These are phyloP conservation scores for Choristoneura fumiferana DNA, from an alignment of 1,140 invertebrate species.

Conservation along the genomic window DNA sequence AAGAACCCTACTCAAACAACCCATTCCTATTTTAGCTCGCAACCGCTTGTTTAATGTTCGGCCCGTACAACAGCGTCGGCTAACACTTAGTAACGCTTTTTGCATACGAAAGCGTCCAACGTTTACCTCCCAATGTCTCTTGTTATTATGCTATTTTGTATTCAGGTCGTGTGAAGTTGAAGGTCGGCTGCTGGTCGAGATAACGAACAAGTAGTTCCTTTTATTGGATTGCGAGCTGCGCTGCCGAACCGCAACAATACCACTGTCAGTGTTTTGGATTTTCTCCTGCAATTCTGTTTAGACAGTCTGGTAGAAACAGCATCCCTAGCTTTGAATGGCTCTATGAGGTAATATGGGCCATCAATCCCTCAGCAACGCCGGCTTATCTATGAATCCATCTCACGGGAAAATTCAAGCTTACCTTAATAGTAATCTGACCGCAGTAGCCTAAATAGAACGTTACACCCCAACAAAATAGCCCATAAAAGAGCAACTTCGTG, in stretches of 20 bases:
- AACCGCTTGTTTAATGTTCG: conserved; percentile 75
- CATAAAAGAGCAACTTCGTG: conserved; percentile 49
- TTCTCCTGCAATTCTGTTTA: conserved; percentile 5
- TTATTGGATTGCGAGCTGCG: conserved; percentile 27
- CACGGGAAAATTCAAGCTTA: conserved; percentile 15
- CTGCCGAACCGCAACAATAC: conserved; percentile 10
- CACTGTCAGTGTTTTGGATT: conserved; percentile 13
- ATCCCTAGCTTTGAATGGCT: conserved; percentile 24
- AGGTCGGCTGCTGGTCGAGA: conserved; percentile 64
- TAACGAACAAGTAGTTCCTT: conserved; percentile 55
- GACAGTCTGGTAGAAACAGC: conserved; percentile 25
- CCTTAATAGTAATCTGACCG: conserved; percentile 29
- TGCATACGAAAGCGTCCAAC: conserved; percentile 72
- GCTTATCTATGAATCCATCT: conserved; percentile 26
- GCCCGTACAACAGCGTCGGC: conserved; percentile 72
- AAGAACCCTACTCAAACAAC: conserved; percentile 76
- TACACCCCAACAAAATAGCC: conserved; percentile 36
- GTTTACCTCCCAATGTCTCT: conserved; percentile 61
- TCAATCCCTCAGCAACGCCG: conserved; percentile 24
- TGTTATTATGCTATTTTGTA: conserved; percentile 68
- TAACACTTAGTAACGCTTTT: conserved; percentile 74
- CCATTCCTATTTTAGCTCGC: conserved; percentile 74
- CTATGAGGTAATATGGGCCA: conserved; percentile 26
- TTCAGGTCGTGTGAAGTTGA: conserved; percentile 59
- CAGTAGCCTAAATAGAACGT: conserved; percentile 42